phyloP scores from a whole-genome alignment of 2,888 invertebrate species.

The Steinernema scapterisci region DNA sequence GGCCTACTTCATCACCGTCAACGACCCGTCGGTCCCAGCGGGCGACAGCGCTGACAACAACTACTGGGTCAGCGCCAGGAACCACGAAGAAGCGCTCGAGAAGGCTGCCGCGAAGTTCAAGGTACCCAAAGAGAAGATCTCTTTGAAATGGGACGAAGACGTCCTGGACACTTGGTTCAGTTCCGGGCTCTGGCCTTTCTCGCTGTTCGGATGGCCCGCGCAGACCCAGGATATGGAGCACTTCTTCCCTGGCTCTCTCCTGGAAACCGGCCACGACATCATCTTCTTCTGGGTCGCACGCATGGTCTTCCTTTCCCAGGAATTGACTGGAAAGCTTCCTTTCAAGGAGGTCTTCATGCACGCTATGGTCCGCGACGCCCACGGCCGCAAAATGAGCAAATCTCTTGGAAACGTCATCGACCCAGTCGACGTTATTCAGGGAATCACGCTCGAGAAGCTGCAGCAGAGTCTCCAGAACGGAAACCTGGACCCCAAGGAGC shows the following conservation, averaged over 20 bases:
- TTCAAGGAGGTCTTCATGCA: slow-evolving; percentile 89
- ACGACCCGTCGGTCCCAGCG: slow-evolving; percentile 44
- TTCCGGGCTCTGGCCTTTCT: slow-evolving; percentile 91
- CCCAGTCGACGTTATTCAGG: slow-evolving; percentile 90
- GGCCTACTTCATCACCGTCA: slow-evolving; percentile 78
- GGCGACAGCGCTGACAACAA: slow-evolving; percentile 69
- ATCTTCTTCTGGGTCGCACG: slow-evolving; percentile 99
- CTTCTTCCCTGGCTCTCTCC: slow-evolving; percentile 87
- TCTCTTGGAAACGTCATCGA: slow-evolving; percentile 96
- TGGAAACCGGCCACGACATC: slow-evolving; percentile 88
- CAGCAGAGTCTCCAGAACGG: slow-evolving; percentile 78
- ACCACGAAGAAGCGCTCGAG: slow-evolving; percentile 77
- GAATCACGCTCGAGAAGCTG: slow-evolving; percentile 79
- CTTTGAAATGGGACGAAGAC: slow-evolving; percentile 77
- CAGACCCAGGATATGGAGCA: slow-evolving; percentile 71
- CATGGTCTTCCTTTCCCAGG: slow-evolving; percentile 96
- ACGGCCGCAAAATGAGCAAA: slow-evolving; percentile 98
- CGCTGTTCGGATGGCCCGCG: slow-evolving; percentile 96
- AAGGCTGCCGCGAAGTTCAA: slow-evolving; percentile 80
- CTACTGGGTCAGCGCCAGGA: slow-evolving; percentile 75
- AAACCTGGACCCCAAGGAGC: slow-evolving; percentile 84
- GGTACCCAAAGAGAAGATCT: slow-evolving; percentile 70
- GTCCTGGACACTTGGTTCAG: slow-evolving; percentile 99
- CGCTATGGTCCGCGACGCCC: slow-evolving; percentile 95
- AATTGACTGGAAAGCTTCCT: slow-evolving; percentile 86